Evolutionary conservation across 2,797 vertebrate species (phyloP), one percentile per base, ranked within the genome.

Genomic region (Falco columbarius): DNA sequence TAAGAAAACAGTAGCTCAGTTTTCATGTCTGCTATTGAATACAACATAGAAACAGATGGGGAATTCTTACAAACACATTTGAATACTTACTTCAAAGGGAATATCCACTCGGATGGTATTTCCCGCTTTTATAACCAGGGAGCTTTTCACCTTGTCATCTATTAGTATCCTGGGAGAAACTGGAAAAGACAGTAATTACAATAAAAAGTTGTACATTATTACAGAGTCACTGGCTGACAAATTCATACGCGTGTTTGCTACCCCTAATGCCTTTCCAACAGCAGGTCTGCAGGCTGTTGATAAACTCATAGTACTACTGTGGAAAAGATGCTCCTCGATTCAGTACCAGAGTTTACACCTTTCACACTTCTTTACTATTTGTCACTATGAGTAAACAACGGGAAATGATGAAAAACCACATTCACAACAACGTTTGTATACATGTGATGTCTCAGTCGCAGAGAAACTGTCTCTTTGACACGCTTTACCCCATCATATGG

Each of bases 151-250:
- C 55, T 97, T 98, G 89, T 93, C 59, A 92, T 99, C 98, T 30
- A 98, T 97, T 73, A 97, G 91, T 61, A 99, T 98, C 80, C 96
- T 98, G 95, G 99, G 99, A 75, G 93, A 90, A 91, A 99, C 99
- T 99, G 93, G 47, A 96, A 96, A 86, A 73, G 24, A 94, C 14
- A 54, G n/a, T 2, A 51, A 54, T 77, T 67, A 61, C 52, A 66
- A 14, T 15, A 40, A 46, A 11, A 46, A 34, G 20, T 10, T 59
- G n/a, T 21, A 26, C 36, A 5, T 61, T 74, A 55, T 71, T 54
- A 38, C 32, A 66, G 20, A 44, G 38, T 20, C 38, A 12, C 22
- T 9, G 26, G 15, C 47, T 89, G 84, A 74, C 44, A 66, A 36
- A 81, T 20, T 17, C 58, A 27, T 2, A 7, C 1, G 8, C 11